Conservation (phyloP, 2,888 invertebrate species). For the Drosophila monieri region DNA sequence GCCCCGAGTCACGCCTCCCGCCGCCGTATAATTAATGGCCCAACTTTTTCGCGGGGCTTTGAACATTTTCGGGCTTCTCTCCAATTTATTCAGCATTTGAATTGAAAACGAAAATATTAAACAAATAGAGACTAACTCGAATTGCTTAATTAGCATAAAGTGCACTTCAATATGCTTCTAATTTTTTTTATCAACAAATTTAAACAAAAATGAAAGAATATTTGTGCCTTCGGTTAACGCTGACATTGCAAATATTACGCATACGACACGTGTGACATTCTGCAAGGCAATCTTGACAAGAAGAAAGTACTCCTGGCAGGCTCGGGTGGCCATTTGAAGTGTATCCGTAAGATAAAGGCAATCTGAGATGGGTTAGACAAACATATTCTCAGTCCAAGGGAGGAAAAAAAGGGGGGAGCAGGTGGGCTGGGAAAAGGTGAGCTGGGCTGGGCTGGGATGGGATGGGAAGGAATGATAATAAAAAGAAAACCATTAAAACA, state of each 20-base stretch:
- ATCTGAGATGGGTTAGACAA: conserved; percentile 37
- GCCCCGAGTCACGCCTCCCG: not conserved
- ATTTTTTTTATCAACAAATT: not conserved
- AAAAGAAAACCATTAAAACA: conserved; percentile 39
- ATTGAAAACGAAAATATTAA: conserved; percentile 2
- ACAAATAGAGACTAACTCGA: conserved; percentile 3
- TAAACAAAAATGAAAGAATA: not conserved
- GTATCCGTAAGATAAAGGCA: conserved; percentile 43
- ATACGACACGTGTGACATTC: conserved; percentile 51
- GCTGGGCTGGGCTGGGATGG: conserved; percentile 1
- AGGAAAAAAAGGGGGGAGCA: not conserved
- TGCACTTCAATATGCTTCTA: conserved; percentile 2
- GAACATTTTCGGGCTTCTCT: not conserved
- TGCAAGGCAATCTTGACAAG: not conserved
- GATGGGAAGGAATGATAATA: conserved; percentile 30
- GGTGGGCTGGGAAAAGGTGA: conserved; percentile 11
- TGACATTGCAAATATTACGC: conserved; percentile 39
- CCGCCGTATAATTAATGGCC: conserved; percentile 13
- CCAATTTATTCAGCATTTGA: conserved; percentile 2
- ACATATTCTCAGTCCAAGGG: conserved; percentile 1
- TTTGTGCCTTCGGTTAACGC: conserved; percentile 4
- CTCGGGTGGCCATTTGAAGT: conserved; percentile 45
- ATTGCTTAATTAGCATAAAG: conserved; percentile 32
- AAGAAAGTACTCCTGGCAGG: not conserved
- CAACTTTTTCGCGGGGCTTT: not conserved